Evolutionary conservation across 2,888 invertebrate genomes (phyloP).

Genomic region (Macroteleia sp.): DNA sequence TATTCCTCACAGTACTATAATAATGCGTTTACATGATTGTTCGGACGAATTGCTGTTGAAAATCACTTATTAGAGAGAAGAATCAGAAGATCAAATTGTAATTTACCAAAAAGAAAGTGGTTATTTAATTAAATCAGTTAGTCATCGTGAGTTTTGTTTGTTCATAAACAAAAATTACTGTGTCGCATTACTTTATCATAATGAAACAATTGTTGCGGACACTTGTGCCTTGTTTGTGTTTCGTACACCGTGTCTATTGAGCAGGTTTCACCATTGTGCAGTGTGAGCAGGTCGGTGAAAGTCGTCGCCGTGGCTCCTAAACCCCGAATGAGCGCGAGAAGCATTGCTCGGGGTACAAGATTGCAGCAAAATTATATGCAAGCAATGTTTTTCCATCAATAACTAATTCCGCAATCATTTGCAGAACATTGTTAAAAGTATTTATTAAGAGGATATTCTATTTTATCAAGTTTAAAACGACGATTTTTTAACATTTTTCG

Average conservation of each 20-base stretch:
- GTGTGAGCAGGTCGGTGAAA: conserved; percentile 48
- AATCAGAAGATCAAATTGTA: too few relatives aligned
- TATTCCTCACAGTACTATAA: too few relatives aligned
- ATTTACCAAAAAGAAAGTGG: neutral
- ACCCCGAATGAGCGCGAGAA: conserved; percentile 12
- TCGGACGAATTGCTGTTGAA: too few relatives aligned
- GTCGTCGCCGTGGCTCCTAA: conserved; percentile 32
- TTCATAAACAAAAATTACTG: conserved; percentile 4
- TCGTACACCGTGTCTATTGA: conserved; percentile 6
- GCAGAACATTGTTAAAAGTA: too few relatives aligned
- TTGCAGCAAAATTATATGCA: neutral
- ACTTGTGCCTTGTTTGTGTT: conserved; percentile 16
- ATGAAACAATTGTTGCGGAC: conserved; percentile 21
- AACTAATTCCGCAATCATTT: too few relatives aligned
- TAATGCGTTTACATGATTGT: too few relatives aligned
- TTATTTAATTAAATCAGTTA: neutral
- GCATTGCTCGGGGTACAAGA: conserved; percentile 1
- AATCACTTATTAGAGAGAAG: too few relatives aligned
- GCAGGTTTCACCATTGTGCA: conserved; percentile 46
- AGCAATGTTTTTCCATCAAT: neutral
- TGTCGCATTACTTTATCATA: neutral
- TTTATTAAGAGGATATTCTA: too few relatives aligned
- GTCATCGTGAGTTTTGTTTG: neutral
- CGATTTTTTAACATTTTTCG: too few relatives aligned
- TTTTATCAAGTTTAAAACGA: too few relatives aligned